These are phyloP conservation scores for Florisuga fusca DNA, from an alignment of 2,797 vertebrate species.

Conservation along the genomic window DNA sequence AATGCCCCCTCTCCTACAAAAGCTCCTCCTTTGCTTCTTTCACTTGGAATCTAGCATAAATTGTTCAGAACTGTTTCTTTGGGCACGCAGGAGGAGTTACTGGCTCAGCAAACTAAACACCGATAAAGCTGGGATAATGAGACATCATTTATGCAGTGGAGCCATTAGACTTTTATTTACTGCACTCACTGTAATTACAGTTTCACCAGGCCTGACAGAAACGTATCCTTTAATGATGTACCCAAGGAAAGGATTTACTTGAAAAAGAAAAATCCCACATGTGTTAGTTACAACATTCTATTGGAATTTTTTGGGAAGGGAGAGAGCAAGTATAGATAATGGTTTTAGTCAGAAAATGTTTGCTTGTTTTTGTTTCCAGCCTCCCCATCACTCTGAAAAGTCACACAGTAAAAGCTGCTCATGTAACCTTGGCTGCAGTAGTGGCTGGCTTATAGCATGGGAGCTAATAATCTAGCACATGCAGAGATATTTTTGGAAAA, in stretches of 20 bases:
- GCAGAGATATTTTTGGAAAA: neutral
- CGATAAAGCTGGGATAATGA: conserved; percentile 59
- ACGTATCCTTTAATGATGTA: conserved; percentile 41
- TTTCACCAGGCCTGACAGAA: conserved; percentile 49
- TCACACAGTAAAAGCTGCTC: neutral
- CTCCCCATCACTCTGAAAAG: neutral
- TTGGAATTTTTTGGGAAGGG: conserved; percentile 2
- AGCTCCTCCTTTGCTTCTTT: neutral
- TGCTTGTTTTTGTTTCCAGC: neutral
- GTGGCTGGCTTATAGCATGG: neutral
- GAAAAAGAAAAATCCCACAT: neutral
- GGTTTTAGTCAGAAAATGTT: neutral
- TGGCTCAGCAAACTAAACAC: conserved; percentile 36
- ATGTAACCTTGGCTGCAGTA: neutral
- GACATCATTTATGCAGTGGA: conserved; percentile 58
- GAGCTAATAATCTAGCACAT: neutral
- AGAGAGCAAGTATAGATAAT: conserved; percentile 29
- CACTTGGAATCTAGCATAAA: neutral
- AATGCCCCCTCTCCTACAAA: neutral
- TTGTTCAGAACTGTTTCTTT: neutral
- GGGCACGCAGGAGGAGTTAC: conserved; percentile 1
- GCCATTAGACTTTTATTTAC: conserved; percentile 65
- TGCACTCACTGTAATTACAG: conserved; percentile 59
- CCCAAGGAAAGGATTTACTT: conserved; percentile 33
- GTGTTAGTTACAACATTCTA: conserved; percentile 15